Conservation (phyloP, 2,113 vertebrate genomes). For the Myotis yumanensis region DNA sequence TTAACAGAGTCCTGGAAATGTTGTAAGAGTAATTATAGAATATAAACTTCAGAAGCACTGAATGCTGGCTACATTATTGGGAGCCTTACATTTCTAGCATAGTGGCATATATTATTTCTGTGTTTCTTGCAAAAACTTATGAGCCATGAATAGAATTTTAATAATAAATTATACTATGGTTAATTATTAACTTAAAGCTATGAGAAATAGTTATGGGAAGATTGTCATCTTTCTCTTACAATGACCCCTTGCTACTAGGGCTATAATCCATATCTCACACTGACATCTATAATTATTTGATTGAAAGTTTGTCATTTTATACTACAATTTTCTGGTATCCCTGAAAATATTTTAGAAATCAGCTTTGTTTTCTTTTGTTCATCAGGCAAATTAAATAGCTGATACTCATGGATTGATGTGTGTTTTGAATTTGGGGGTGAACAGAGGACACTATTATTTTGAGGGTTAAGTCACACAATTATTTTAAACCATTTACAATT, state of each 20-base stretch:
- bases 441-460: slow-evolving; percentile 10
- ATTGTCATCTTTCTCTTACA: slow-evolving; percentile 52
- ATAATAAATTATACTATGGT: slow-evolving; percentile 50
- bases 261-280: not conserved
- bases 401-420: not conserved
- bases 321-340: slow-evolving; percentile 3
- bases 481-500: not conserved
- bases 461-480: slow-evolving; percentile 11
- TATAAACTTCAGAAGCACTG: not conserved
- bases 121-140: slow-evolving; percentile 50
- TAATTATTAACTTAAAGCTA: slow-evolving; percentile 66
- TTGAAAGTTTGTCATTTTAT: slow-evolving; percentile 22
- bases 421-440: slow-evolving; percentile 26
- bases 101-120: slow-evolving; percentile 21
- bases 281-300: slow-evolving; percentile 19
- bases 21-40: slow-evolving; percentile 23
- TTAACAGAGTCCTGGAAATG: slow-evolving; percentile 40
- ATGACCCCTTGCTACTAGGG: not conserved
- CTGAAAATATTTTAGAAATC: slow-evolving; percentile 25
- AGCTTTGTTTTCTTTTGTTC: slow-evolving; percentile 5
- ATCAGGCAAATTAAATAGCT: not conserved
- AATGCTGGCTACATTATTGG: not conserved
- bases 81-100: slow-evolving; percentile 40
- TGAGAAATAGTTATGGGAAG: slow-evolving; percentile 45
- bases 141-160: slow-evolving; percentile 55